Conservation (phyloP, 2,113 vertebrate species). For the Peromyscus californicus region DNA sequence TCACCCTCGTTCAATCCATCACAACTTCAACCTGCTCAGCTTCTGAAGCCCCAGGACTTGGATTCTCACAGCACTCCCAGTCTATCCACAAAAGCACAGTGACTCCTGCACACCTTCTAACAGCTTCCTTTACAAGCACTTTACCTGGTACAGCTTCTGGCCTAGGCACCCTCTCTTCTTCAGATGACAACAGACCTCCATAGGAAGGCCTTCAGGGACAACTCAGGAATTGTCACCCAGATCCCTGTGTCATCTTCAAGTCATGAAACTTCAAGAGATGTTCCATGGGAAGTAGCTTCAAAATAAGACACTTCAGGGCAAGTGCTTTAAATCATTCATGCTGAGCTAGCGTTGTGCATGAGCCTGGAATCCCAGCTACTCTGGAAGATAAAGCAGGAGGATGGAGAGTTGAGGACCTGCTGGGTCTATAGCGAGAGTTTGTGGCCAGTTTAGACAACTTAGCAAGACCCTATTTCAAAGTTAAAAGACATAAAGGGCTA, state of each 20-base stretch:
- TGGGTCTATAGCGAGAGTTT: not conserved
- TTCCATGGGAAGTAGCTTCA: not conserved
- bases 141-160: not conserved
- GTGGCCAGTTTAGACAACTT: not conserved
- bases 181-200: not conserved
- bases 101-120: not conserved
- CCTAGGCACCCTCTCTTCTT: not conserved
- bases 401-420: not conserved
- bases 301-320: not conserved
- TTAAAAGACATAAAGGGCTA: not conserved
- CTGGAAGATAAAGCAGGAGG: not conserved
- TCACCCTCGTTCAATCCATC: fast-evolving
- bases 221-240: not conserved
- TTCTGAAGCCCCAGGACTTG: fast-evolving
- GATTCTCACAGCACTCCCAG: no score
- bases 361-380: not conserved
- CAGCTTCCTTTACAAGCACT: not conserved
- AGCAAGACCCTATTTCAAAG: not conserved
- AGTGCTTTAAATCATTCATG: not conserved
- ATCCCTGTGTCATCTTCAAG: not conserved
- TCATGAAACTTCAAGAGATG: not conserved
- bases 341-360: not conserved
- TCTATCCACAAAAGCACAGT: not conserved
- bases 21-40: not conserved
- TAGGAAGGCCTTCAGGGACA: not conserved